phyloP scores from a whole-genome alignment of 2,113 vertebrate genomes.

The Alaudala cheleensis region DNA sequence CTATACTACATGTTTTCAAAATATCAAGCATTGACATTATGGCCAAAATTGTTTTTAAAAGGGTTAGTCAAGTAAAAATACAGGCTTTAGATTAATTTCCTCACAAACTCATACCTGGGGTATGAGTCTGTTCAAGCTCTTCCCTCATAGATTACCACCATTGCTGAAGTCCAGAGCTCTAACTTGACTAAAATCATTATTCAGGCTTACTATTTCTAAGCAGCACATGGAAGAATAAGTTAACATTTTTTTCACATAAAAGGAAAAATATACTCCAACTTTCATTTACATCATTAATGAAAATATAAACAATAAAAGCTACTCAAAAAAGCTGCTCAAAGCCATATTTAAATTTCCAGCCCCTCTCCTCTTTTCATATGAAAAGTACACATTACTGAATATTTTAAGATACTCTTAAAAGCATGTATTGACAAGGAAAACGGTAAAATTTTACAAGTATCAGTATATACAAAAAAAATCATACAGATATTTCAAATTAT shows the following conservation, averaged over 20 bases:
- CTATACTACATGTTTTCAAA: neutral
- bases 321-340: neutral
- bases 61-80: neutral
- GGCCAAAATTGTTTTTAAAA: neutral
- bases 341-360: neutral
- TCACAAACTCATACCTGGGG: neutral
- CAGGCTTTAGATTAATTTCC: neutral
- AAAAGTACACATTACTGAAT: neutral
- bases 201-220: neutral
- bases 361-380: neutral
- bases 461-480: neutral
- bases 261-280: neutral
- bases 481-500: neutral
- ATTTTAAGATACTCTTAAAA: neutral
- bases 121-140: neutral
- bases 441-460: neutral
- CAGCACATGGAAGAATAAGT: neutral
- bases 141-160: neutral
- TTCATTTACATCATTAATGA: neutral
- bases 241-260: neutral
- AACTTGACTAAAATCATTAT: neutral
- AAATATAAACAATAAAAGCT: neutral
- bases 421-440: neutral
- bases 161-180: neutral
- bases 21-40: neutral